Evolutionary conservation across 2,888 invertebrate species (phyloP).

Genomic region (Drosophila sordidula): DNA sequence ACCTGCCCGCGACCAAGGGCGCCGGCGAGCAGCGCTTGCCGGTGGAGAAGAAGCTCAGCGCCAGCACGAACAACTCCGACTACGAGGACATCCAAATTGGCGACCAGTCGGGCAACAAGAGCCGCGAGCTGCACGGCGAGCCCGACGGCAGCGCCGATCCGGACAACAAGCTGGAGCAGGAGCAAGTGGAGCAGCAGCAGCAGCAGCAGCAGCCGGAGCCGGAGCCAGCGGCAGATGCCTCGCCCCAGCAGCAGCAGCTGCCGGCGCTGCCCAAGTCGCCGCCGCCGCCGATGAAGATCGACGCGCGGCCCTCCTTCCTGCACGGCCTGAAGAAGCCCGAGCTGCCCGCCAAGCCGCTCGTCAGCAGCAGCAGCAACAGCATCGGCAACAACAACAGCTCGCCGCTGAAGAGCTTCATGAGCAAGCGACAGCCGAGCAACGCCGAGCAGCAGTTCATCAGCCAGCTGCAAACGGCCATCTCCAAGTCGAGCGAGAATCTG

Average conservation of each 20-base stretch:
- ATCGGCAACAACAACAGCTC: slow-evolving; percentile 75
- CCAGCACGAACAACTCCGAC: slow-evolving; percentile 84
- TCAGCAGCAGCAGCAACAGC: slow-evolving; percentile 59
- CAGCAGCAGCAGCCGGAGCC: slow-evolving; percentile 86
- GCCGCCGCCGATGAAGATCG: slow-evolving; percentile 80
- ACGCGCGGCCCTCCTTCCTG: slow-evolving; percentile 89
- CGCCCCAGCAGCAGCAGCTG: slow-evolving; percentile 79
- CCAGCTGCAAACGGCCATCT: slow-evolving; percentile 86
- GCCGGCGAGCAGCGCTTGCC: slow-evolving; percentile 64
- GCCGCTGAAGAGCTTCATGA: slow-evolving; percentile 86
- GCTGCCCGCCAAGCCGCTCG: slow-evolving; percentile 89
- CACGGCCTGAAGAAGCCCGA: slow-evolving; percentile 89
- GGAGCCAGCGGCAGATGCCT: slow-evolving; percentile 16
- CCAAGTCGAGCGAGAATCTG: slow-evolving; percentile 79
- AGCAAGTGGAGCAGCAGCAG: slow-evolving; percentile 87
- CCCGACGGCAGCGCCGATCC: slow-evolving; percentile 95
- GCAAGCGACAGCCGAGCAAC: slow-evolving; percentile 85
- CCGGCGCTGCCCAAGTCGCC: slow-evolving; percentile 88
- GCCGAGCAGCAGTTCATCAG: slow-evolving; percentile 86
- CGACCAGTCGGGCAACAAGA: slow-evolving; percentile 84
- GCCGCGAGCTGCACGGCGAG: slow-evolving; percentile 92
- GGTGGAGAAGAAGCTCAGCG: slow-evolving; percentile 82
- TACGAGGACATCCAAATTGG: slow-evolving; percentile 85
- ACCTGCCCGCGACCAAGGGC: slow-evolving; percentile 38
- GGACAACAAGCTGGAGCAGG: slow-evolving; percentile 88